Evolutionary conservation across 2,113 vertebrate genomes (phyloP).

Genomic region (Macroglossus sobrinus): DNA sequence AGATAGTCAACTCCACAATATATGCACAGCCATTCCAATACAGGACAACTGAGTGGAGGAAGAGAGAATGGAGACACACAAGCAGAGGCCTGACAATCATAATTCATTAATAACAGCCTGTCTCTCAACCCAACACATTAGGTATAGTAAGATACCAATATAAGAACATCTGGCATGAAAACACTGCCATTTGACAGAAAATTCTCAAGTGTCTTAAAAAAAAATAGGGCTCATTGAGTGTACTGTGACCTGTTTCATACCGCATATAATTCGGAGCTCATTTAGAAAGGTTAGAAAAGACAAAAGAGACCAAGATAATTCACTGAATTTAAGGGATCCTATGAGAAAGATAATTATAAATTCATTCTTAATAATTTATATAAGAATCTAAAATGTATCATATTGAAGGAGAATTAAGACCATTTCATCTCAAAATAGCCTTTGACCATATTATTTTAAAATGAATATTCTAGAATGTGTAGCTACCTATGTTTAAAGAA

Average conservation of each 20-base stretch:
- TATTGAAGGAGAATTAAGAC: neutral
- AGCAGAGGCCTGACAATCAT: neutral
- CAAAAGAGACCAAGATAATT: neutral
- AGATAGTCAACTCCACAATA: accelerated
- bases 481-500: constrained; percentile 20
- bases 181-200: neutral
- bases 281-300: neutral
- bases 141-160: neutral
- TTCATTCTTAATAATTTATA: neutral
- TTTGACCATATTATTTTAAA: neutral
- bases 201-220: neutral
- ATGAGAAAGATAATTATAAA: neutral
- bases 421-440: neutral
- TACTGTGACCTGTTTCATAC: neutral
- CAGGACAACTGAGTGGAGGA: neutral
- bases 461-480: neutral
- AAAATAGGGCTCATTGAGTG: neutral
- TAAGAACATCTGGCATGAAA: neutral
- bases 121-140: neutral
- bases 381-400: neutral
- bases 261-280: neutral
- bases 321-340: neutral
- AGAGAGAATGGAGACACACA: neutral
- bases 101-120: neutral
- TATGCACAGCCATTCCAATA: accelerated